These are phyloP conservation scores for Pipistrellus kuhlii DNA, from an alignment of 2,797 vertebrate species.

Conservation along the genomic window DNA sequence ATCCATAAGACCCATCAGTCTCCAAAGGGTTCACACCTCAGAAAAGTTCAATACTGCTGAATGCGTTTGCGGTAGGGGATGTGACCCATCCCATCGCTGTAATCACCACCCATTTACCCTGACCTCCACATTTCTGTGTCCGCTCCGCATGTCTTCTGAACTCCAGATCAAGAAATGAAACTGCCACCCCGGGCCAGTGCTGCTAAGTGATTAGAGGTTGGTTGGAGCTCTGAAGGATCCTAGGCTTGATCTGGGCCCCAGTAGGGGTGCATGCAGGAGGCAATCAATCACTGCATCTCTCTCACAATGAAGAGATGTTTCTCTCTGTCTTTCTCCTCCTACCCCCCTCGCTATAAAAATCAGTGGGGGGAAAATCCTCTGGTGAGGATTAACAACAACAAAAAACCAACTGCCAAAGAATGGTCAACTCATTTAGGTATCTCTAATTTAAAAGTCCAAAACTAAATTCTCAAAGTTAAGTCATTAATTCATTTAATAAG, in stretches of 20 bases:
- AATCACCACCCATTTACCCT: background rate
- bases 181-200: background rate
- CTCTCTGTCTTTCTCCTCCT: no score
- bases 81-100: background rate
- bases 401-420: background rate
- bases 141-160: background rate
- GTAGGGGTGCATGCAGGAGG: background rate
- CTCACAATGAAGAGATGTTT: background rate
- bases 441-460: slow-evolving; percentile 11
- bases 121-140: background rate
- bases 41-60: background rate
- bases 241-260: background rate
- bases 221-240: background rate
- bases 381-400: background rate
- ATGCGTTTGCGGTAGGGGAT: background rate
- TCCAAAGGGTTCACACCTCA: background rate
- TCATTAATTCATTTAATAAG: background rate
- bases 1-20: background rate
- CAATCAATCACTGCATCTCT: background rate
- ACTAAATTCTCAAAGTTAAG: slow-evolving; percentile 9
- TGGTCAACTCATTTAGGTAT: background rate
- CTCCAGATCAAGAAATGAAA: background rate
- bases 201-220: background rate
- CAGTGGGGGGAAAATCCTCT: background rate
- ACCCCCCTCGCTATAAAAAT: background rate